Percentiles rank a stretch among this genome's conserved stretches.
Conservation (phyloP, 1,140 invertebrate genomes). For the Phymorhynchus buccinoides region DNA sequence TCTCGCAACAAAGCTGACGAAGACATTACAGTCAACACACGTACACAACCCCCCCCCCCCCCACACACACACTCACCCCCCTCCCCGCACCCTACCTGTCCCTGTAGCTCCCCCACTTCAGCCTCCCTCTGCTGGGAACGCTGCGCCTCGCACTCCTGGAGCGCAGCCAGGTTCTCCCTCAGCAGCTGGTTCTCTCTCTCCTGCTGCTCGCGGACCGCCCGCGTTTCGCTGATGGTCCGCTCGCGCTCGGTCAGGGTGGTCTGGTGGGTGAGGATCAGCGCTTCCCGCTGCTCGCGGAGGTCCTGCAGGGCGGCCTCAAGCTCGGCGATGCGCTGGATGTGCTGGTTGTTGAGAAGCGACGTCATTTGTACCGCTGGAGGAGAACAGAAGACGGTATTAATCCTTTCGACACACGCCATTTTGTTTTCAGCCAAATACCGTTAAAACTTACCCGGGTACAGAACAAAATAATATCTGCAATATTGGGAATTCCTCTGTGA, state of each 20-base stretch:
- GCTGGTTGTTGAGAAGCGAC: slow-evolving; percentile 23
- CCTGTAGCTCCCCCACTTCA: slow-evolving; percentile 16
- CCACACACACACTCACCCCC: too few relatives aligned
- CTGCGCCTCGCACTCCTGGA: slow-evolving; percentile 29
- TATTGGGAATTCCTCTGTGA: too few relatives aligned
- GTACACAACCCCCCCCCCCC: too few relatives aligned
- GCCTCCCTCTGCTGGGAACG: neutral
- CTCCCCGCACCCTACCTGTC: neutral
- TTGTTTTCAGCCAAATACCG: too few relatives aligned
- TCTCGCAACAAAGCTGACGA: too few relatives aligned
- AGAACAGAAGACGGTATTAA: neutral
- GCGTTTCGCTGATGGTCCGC: slow-evolving; percentile 24
- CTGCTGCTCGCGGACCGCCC: slow-evolving; percentile 9
- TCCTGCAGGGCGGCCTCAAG: slow-evolving; percentile 48
- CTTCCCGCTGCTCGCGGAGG: slow-evolving; percentile 36
- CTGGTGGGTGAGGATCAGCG: slow-evolving; percentile 16
- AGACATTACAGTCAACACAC: too few relatives aligned
- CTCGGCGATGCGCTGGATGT: slow-evolving; percentile 42
- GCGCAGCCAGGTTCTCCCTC: slow-evolving; percentile 37
- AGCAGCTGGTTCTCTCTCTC: slow-evolving; percentile 36
- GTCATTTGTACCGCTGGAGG: slow-evolving; percentile 23
- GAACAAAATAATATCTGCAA: too few relatives aligned
- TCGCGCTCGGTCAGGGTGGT: slow-evolving; percentile 29
- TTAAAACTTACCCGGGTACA: too few relatives aligned
- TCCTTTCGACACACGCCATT: neutral